Conservation (phyloP, 2,113 vertebrate genomes). For the Tenrec ecaudatus region DNA sequence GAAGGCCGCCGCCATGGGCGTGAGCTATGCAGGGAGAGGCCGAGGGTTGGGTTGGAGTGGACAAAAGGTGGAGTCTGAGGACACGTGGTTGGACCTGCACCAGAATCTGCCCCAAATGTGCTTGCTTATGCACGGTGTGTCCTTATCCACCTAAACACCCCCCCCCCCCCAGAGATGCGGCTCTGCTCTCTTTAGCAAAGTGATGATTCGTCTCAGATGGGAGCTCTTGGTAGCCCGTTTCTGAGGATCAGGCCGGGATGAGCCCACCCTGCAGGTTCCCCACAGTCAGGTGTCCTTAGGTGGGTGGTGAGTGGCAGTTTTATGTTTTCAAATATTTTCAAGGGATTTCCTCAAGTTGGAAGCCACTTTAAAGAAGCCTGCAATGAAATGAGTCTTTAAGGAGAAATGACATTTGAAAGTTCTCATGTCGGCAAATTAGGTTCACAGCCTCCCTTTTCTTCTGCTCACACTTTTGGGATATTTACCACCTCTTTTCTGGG, state of each 20-base stretch:
- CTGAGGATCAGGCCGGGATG: constrained; percentile 9
- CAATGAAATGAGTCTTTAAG: not conserved
- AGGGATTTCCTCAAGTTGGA: constrained; percentile 10
- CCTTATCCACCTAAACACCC: not conserved
- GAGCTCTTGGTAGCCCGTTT: not conserved
- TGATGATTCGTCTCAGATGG: constrained; percentile 54
- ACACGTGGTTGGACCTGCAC: not conserved
- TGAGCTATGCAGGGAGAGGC: not conserved
- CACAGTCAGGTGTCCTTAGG: not conserved
- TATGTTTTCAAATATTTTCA: not conserved
- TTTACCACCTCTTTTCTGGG: constrained; percentile 44
- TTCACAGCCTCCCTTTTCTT: not conserved
- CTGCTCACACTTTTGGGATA: not conserved
- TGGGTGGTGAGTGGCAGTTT: not conserved
- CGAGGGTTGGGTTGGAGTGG: not conserved
- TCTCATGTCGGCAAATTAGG: constrained; percentile 24
- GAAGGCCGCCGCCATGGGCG: not conserved
- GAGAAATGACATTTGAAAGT: constrained; percentile 53
- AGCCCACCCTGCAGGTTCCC: not conserved
- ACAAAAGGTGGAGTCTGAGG: not conserved
- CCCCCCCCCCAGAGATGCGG: not conserved
- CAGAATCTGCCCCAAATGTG: not conserved
- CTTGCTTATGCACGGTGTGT: not conserved
- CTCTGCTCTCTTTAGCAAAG: not conserved
- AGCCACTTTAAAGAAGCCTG: constrained; percentile 35